These are phyloP conservation scores for Microctonus aethiopoides DNA, from an alignment of 2,888 invertebrate species.

Conservation along the genomic window DNA sequence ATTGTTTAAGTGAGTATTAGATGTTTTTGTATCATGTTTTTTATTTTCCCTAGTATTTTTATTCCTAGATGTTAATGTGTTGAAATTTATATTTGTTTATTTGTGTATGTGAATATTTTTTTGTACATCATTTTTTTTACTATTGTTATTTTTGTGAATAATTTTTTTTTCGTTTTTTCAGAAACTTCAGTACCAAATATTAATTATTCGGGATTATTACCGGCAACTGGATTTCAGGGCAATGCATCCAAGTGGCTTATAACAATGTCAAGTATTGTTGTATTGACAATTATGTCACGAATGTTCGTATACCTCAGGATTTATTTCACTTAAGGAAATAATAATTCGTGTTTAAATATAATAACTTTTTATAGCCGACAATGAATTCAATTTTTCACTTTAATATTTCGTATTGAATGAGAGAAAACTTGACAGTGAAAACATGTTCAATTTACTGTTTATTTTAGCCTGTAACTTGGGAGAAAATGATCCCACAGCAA, in stretches of 20 bases:
- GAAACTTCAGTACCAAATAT: constrained; percentile 79
- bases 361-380: neutral
- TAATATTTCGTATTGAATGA: neutral
- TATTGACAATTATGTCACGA: constrained; percentile 1
- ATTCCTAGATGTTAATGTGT: too few species aligned
- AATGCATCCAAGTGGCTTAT: constrained; percentile 55
- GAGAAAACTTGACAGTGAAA: neutral
- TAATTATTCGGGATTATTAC: constrained; percentile 76
- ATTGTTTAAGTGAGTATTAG: constrained; percentile 63
- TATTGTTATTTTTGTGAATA: neutral
- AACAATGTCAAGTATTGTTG: constrained; percentile 43
- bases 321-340: neutral
- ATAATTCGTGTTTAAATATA: neutral
- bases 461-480: too few species aligned
- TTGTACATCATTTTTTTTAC: neutral
- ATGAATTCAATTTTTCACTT: too few species aligned
- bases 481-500: too few species aligned
- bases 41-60: too few species aligned
- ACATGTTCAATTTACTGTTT: neutral
- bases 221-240: constrained; percentile 65
- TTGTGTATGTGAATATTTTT: neutral
- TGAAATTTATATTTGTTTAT: too few species aligned
- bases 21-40: constrained; percentile 17
- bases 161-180: constrained; percentile 58
- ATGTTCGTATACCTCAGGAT: neutral